Base-by-base conservation (phyloP, 2,113 vertebrate genomes). In the Catharus minimus region DNA sequence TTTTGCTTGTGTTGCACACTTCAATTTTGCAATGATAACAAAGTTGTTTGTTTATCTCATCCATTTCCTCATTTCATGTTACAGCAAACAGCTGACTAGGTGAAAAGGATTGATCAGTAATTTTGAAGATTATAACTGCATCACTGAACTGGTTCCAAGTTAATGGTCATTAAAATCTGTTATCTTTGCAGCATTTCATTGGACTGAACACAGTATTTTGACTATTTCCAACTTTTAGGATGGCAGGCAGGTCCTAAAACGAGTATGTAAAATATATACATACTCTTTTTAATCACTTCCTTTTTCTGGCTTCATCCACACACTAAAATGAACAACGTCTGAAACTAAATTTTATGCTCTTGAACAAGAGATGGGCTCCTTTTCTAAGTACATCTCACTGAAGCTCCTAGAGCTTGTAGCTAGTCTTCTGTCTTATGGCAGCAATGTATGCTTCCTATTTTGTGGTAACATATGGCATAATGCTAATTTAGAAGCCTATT, bases 71-170 rank as follows among this genome's bases (percentile, higher is more conserved):
- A 38, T 80, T 89, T 94, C 32, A 32, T 38, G 19, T 80, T 79
- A 66, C n/a, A 52, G 47, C 33, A 90, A 91, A 86, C 10, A 91
- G 76, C 76, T 91, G 85, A 95, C 64, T 53, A 55, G 27, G 27
- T 41, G 22, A 89, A 96, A 94, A 90, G 24, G 4, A 36, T 27
- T 83, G 72, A 81, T 89, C 24, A 64, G 72, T 92, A 81, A 83
- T 91, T 94, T 74, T 77, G 73, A 95, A 65, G 60, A 81, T 41
- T 80, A 41, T 23, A 86, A 71, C 10, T 73, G 76, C 57, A 80
- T 82, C 5, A 62, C 4, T 64, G 26, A 39, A n/a, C 43, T 32
- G 15, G 4, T 80, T 83, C 55, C 50, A 89, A 80, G 22, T 56
- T 74, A 92, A 24, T 36, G n/a, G 56, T 39, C 67, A 67, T 71